phyloP scores from a whole-genome alignment of 2,888 invertebrate species.

The Rhamnusium bicolor region DNA sequence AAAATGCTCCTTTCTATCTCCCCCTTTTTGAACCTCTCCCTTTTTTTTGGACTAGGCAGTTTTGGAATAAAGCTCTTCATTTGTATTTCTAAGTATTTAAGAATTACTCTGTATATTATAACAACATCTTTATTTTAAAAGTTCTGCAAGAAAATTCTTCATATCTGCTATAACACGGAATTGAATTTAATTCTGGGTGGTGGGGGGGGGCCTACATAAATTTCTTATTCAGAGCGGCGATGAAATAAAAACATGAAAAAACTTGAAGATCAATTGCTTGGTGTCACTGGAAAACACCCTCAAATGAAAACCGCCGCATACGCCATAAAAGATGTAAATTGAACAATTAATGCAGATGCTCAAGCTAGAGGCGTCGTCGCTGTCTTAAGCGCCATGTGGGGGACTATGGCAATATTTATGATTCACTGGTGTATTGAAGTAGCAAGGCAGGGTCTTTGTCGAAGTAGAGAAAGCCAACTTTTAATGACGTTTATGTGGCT shows the following conservation, averaged over 20 bases:
- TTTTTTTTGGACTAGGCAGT: too few relatives aligned
- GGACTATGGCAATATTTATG: slow-evolving; percentile 56
- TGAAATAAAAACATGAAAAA: background rate
- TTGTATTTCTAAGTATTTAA: too few relatives aligned
- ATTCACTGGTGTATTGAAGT: slow-evolving; percentile 60
- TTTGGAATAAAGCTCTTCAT: too few relatives aligned
- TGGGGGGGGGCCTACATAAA: too few relatives aligned
- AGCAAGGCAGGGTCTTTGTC: slow-evolving; percentile 47
- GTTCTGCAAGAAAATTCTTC: too few relatives aligned
- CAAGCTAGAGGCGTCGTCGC: slow-evolving; percentile 31
- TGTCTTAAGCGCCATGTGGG: slow-evolving; percentile 34
- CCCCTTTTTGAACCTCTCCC: too few relatives aligned
- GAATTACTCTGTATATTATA: too few relatives aligned
- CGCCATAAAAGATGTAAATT: slow-evolving; percentile 54
- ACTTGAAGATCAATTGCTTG: background rate
- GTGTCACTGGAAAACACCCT: background rate
- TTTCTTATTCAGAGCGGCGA: too few relatives aligned
- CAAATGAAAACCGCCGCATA: background rate
- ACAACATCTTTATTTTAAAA: too few relatives aligned
- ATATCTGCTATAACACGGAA: too few relatives aligned
- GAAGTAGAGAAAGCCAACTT: slow-evolving; percentile 56
- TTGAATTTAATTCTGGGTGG: too few relatives aligned
- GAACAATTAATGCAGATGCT: slow-evolving; percentile 58
- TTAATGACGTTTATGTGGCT: slow-evolving; percentile 61
- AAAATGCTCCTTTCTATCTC: too few relatives aligned